Evolutionary conservation across 2,797 vertebrate species (phyloP), one percentile per base, ranked within the genome.

Genomic region (Siniperca obscura): DNA sequence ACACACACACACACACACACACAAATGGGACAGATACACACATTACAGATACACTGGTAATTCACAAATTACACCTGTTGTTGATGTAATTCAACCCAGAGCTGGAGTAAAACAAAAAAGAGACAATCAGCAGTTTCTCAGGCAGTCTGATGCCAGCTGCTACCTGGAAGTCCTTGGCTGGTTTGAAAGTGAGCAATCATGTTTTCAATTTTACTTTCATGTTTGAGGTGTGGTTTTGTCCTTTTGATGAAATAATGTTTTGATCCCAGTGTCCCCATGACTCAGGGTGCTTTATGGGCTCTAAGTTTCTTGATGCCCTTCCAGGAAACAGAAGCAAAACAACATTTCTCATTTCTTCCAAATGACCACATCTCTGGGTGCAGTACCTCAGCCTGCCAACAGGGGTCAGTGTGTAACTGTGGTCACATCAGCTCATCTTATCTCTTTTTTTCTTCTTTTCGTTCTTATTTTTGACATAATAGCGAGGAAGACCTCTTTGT

Each of bases 41-140:
- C 16, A 55, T 11, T n/a, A 75, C 84, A 75, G 46, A 80, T 9
- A 84, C 66, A 38, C 61, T 22, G 48, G 19, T 81, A 73, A 87
- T 36, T 83, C 87, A 89, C 76, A 55, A 13, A 64, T 70, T 48
- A 70, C 89, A 91, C 88, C 85, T 90, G 88, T 73, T 91, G 70
- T 80, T 81, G 30, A 13, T 82, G 76, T 71, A 53, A 69, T 38
- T 70, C 61, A 19, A 27, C 14, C 17, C 62, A 59, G 75, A 80
- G 38, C 59, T 56, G 71, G 13, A 66, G 34, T 30, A 42, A 50
- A 64, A 9, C 7, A 69, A 11, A 70, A 69, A 74, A 52, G 36
- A 44, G 7, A 7, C 13, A 25, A 21, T 86, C 87, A 82, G 87
- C 82, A 82, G 27, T 69, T 87, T 70, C 62, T 46, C 42, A 30